phyloP scores from a whole-genome alignment of 2,888 invertebrate species.

The Acleris literana region DNA sequence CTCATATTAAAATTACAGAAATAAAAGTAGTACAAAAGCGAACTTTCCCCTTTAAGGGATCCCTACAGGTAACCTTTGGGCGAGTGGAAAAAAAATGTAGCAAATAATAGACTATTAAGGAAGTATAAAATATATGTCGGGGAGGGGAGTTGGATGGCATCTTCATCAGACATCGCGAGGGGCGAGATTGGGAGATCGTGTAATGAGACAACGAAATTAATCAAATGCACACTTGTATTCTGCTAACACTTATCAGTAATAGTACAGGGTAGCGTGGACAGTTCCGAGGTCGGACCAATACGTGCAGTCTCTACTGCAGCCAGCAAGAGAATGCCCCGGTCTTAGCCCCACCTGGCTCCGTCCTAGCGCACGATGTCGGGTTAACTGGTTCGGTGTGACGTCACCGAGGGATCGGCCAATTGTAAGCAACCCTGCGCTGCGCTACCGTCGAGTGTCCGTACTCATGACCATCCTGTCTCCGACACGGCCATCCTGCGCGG shows the following conservation, averaged over 20 bases:
- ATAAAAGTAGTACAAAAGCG: no score
- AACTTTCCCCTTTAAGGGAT: no score
- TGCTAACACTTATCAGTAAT: background rate
- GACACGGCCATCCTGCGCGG: background rate
- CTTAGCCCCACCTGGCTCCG: background rate
- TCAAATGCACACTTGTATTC: background rate
- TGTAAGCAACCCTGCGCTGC: background rate
- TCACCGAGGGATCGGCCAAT: slow-evolving; percentile 1
- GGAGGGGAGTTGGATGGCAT: no score
- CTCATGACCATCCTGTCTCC: slow-evolving; percentile 5
- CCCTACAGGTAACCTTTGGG: no score
- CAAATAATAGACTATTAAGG: no score
- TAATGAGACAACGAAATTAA: background rate
- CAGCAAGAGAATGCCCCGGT: background rate
- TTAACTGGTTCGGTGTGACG: background rate
- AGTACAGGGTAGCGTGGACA: background rate
- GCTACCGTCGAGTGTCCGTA: background rate
- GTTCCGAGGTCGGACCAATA: slow-evolving; percentile 4
- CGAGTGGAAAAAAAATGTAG: no score
- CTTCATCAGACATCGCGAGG: background rate
- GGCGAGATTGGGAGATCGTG: slow-evolving; percentile 6
- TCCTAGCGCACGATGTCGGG: background rate
- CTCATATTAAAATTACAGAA: no score
- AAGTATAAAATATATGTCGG: no score
- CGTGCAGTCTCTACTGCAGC: background rate